These are phyloP conservation scores for Volucella inflata DNA, from an alignment of 2,888 invertebrate genomes.

Conservation along the genomic window DNA sequence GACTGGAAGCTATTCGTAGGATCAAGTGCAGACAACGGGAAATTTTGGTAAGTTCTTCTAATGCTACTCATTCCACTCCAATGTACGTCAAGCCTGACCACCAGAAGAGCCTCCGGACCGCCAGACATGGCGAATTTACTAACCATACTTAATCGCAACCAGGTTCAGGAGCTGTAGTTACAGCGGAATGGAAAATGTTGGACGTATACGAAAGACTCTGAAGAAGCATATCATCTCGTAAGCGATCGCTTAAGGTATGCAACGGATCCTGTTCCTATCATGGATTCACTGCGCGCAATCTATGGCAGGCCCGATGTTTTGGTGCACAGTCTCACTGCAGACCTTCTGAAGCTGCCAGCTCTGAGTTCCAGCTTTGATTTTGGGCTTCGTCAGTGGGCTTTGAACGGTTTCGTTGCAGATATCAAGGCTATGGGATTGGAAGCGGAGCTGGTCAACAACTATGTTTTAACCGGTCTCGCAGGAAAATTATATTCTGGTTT, in stretches of 20 bases:
- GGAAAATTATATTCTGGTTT: too few relatives aligned
- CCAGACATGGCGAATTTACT: constrained; percentile 35
- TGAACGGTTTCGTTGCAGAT: not conserved
- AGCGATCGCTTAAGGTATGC: constrained; percentile 28
- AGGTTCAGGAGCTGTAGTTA: constrained; percentile 26
- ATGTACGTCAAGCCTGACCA: too few relatives aligned
- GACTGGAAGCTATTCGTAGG: constrained; percentile 8
- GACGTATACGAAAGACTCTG: not conserved
- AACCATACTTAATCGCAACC: constrained; percentile 17
- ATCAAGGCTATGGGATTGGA: not conserved
- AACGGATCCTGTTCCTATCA: too few relatives aligned
- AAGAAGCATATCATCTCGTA: constrained; percentile 1
- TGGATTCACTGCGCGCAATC: too few relatives aligned
- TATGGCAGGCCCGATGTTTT: constrained; percentile 22
- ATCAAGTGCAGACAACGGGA: too few relatives aligned
- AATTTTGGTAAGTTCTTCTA: not conserved
- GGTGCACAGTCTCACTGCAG: constrained; percentile 12
- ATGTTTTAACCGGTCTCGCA: not conserved
- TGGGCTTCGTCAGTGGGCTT: constrained; percentile 15
- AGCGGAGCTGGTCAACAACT: not conserved
- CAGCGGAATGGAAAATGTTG: constrained; percentile 9
- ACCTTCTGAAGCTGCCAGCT: not conserved
- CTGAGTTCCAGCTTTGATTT: not conserved
- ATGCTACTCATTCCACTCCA: not conserved
- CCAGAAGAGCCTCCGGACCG: not conserved